Conservation (phyloP, 1,140 invertebrate species). For the Papilio polytes region DNA sequence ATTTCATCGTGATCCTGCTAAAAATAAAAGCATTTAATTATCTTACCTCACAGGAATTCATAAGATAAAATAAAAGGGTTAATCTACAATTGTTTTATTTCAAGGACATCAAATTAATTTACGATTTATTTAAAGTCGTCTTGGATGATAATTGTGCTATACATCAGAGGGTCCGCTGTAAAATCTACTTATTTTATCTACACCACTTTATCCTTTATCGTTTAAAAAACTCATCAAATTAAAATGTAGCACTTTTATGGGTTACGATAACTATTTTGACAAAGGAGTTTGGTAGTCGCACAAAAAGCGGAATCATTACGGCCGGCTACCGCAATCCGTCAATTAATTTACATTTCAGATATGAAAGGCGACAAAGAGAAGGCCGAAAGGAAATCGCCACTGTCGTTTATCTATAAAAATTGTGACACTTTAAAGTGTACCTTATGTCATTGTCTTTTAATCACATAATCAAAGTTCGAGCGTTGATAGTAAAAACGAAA, state of each 20-base stretch:
- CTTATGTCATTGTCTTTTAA: constrained; percentile 15
- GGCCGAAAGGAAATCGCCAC: constrained; percentile 66
- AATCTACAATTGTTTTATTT: constrained; percentile 35
- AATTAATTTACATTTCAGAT: constrained; percentile 79
- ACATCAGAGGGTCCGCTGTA: constrained; percentile 29
- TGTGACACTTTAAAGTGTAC: constrained; percentile 25
- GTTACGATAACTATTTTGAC: constrained; percentile 64
- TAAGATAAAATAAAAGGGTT: constrained; percentile 23
- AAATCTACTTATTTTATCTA: constrained; percentile 28
- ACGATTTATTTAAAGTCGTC: constrained; percentile 36
- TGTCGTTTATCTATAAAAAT: constrained; percentile 57
- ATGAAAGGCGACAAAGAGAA: constrained; percentile 76
- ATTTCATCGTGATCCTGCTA: constrained; percentile 3
- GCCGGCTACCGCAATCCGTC: constrained; percentile 76
- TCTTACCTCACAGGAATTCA: constrained; percentile 24
- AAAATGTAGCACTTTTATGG: constrained; percentile 59
- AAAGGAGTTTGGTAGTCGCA: constrained; percentile 73
- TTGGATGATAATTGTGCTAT: constrained; percentile 22
- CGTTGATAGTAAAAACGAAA: constrained; percentile 51
- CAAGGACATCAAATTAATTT: constrained; percentile 36
- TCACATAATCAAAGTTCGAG: background rate
- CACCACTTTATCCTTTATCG: constrained; percentile 31
- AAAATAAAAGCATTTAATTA: constrained; percentile 33
- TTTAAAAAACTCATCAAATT: constrained; percentile 42
- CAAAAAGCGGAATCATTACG: constrained; percentile 67